Evolutionary conservation across 2,888 invertebrate genomes (phyloP), one percentile per base, ranked within the genome.

Genomic region (Gari tellinella): DNA sequence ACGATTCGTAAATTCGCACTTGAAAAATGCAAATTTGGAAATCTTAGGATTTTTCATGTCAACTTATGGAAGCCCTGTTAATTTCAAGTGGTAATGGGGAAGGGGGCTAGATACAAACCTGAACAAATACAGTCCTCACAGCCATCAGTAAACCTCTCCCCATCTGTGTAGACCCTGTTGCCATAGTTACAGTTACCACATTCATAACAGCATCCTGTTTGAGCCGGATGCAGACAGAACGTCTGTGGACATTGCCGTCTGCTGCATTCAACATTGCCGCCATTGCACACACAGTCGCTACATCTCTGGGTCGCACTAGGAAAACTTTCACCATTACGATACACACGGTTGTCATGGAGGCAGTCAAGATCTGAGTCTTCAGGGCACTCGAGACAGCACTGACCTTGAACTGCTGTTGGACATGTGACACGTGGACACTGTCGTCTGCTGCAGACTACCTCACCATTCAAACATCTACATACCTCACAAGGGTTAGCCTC

Each of bases 121-220:
- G 56, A 55, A 72, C 89, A 89, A 1, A 52, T 45, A 78, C 89
- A 89, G 40, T 80, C 74, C 40, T 73, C 58, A 72, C 89, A 89
- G 5, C 49, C 65, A 19, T 83, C 72, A 14, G 55, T 52, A 31
- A 74, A 72, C 21, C 67, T 72, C 8, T 68, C 55, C 2, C 85
- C 80, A 52, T 87, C 81, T 41, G 58, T 64, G 25, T 82, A 69
- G 8, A 51, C 31, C 14, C 65, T 69, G 2, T 80, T 80, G 7
- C 79, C 51, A 66, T 80, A 82, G 26, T 67, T 19, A 83, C 89
- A 89, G 62, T 86, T 80, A n/a, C 72, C 57, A 52, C 88, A 88
- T 38, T 70, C 75, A 26, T 38, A 60, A 68, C 86, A 87, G 57
- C 87, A 84, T 5, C 7, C 14, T 14, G 10, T 23, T 23, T 60